phyloP scores from a whole-genome alignment of 2,888 invertebrate species.

The Meteorus colon region DNA sequence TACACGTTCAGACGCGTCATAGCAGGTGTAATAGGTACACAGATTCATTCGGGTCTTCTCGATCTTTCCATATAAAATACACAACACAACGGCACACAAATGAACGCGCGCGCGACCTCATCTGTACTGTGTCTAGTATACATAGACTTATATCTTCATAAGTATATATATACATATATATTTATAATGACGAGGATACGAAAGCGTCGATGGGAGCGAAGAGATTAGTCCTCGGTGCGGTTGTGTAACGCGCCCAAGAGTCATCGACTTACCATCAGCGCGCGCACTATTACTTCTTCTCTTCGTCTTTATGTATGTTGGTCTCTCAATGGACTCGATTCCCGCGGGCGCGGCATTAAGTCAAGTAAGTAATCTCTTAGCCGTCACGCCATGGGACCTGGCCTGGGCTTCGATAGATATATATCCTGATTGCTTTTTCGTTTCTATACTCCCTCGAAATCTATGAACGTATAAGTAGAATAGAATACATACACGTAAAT shows the following conservation, averaged over 20 bases:
- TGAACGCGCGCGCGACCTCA: neutral
- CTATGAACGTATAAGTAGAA: neutral
- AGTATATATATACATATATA: neutral
- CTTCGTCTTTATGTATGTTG: conserved; percentile 25
- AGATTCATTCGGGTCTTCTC: conserved; percentile 44
- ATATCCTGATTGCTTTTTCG: conserved; percentile 66
- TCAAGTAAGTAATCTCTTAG: conserved; percentile 70
- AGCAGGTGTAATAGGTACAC: conserved; percentile 52
- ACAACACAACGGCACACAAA: conserved; percentile 26
- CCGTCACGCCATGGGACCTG: conserved; percentile 66
- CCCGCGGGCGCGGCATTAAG: conserved; percentile 61
- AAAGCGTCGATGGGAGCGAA: conserved; percentile 48
- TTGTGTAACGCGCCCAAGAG: conserved; percentile 47
- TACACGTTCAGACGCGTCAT: neutral
- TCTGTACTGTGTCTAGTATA: neutral
- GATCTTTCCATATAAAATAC: too few relatives aligned
- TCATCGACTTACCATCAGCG: conserved; percentile 31
- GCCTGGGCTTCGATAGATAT: conserved; percentile 54
- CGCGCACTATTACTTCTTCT: conserved; percentile 10
- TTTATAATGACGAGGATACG: neutral
- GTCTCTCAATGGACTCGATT: conserved; percentile 40
- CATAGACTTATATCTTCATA: neutral
- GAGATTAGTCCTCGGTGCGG: conserved; percentile 48
- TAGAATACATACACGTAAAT: too few relatives aligned
- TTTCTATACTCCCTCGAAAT: conserved; percentile 38